Base-by-base conservation (phyloP, 2,113 vertebrate genomes). In the Coturnix japonica region DNA sequence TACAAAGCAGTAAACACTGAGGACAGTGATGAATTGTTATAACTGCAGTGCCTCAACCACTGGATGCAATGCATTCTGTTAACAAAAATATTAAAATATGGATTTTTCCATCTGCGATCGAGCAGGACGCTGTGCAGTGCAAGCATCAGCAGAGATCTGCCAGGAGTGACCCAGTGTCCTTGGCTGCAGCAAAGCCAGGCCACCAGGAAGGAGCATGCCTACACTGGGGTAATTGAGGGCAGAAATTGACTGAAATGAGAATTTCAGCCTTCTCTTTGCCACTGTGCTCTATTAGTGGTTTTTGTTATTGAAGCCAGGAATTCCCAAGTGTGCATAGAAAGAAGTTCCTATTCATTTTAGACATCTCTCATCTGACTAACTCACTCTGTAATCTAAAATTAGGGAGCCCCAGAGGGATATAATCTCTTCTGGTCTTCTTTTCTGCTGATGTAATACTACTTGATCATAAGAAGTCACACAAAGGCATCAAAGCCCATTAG, bases 351-450 rank as follows among this genome's bases (percentile, higher is more conserved):
- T 85, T 87, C 54, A 37, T 90, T 94, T 81, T 76, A 69, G 82
- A 13, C 7, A 2, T 87, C 51, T 76, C 46, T 85, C 75, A 63
- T 92, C 41, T 59, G 86, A 84, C 66, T 90, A 93, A 79, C 59
- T 93, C 84, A 80, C 28, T 74, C 64, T 14, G 9, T 81, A 92
- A 60, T 74, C 78, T 93, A 94, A 91, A 95, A 91, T 92, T 76
- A 92, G 78, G 23, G 33, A 77, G 41, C 66, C 81, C 30, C 54
- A 35, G 41, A 19, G 59, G 74, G 82, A 59, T n/a, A 44, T 8
- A 66, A 76, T 76, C 5, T 70, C 51, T 80, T 87, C 49, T 37
- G 49, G 49, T 56, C 54, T 64, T 71, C 26, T 54, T 35, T 90
- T 66, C 46, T 89, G 81, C 63, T 73, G 63, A 76, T 73, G 17